Evolutionary conservation across 2,113 vertebrate species (phyloP).

Genomic region (Sporophila hypoxantha): DNA sequence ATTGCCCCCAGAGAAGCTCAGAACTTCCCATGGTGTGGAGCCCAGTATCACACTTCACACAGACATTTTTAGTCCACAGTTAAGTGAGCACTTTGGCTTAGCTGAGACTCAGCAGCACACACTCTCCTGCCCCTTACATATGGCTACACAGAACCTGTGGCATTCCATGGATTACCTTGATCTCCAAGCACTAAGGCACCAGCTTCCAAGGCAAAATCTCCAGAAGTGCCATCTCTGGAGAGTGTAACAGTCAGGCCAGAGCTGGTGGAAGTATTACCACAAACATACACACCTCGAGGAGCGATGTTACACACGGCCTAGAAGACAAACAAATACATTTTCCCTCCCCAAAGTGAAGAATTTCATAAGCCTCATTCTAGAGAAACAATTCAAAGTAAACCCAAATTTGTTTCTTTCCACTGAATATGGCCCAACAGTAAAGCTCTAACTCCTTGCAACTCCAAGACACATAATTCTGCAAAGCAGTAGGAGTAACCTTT

Average conservation of each 20-base stretch:
- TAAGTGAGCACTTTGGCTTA: neutral
- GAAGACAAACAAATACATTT: neutral
- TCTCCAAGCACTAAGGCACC: conserved; percentile 94
- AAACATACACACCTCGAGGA: conserved; percentile 94
- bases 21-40: neutral
- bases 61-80: neutral
- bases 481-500: neutral
- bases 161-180: conserved; percentile 77
- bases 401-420: neutral
- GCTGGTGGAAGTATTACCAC: conserved; percentile 93
- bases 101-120: neutral
- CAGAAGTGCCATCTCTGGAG: conserved; percentile 85
- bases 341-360: neutral
- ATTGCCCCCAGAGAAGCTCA: neutral
- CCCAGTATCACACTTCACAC: neutral
- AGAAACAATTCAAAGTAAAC: neutral
- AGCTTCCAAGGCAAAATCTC: conserved; percentile 93
- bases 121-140: neutral
- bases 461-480: neutral
- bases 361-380: neutral
- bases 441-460: neutral
- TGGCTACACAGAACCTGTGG: neutral
- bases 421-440: neutral
- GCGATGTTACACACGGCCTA: conserved; percentile 90
- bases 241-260: conserved; percentile 93